A percentile compares a stretch with the other conserved stretches of the same genome.
phyloP scores from a whole-genome alignment of 2,888 invertebrate genomes.

The Epirrhoe tristata region DNA sequence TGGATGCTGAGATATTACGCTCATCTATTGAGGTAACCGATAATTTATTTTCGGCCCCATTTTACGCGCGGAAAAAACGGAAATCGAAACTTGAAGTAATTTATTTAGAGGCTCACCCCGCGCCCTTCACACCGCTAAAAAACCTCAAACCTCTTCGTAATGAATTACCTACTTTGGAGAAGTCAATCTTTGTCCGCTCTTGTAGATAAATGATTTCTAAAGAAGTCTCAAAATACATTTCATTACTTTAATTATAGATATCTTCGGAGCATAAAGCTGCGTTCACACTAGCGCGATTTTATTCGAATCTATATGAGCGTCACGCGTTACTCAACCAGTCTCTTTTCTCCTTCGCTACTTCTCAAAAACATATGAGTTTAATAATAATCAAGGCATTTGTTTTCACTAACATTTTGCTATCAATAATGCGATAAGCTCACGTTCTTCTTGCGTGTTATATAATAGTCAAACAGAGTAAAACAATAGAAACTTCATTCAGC shows the following conservation, averaged over 20 bases:
- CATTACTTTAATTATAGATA: not conserved
- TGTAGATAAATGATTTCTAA: not conserved
- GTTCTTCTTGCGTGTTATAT: too few relatives aligned
- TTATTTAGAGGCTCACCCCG: conserved; percentile 38
- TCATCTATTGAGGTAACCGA: conserved; percentile 42
- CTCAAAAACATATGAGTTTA: too few relatives aligned
- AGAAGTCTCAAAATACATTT: not conserved
- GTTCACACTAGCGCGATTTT: too few relatives aligned
- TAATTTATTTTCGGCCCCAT: conserved; percentile 40
- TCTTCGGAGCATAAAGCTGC: too few relatives aligned
- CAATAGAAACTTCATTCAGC: too few relatives aligned
- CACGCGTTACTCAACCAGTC: too few relatives aligned
- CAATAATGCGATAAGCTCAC: too few relatives aligned
- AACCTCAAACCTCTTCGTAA: conserved; percentile 35
- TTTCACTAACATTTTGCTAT: too few relatives aligned
- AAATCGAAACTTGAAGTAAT: conserved; percentile 39
- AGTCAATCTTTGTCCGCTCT: not conserved
- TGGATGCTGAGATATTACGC: conserved; percentile 38
- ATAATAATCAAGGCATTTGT: too few relatives aligned
- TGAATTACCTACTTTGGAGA: conserved; percentile 30
- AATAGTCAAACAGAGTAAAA: too few relatives aligned
- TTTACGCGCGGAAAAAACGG: conserved; percentile 33
- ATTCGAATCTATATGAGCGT: too few relatives aligned
- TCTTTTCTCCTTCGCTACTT: too few relatives aligned
- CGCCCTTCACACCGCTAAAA: conserved; percentile 14